Evolutionary conservation across 2,888 invertebrate genomes (phyloP).

Genomic region (Lithophane socia): DNA sequence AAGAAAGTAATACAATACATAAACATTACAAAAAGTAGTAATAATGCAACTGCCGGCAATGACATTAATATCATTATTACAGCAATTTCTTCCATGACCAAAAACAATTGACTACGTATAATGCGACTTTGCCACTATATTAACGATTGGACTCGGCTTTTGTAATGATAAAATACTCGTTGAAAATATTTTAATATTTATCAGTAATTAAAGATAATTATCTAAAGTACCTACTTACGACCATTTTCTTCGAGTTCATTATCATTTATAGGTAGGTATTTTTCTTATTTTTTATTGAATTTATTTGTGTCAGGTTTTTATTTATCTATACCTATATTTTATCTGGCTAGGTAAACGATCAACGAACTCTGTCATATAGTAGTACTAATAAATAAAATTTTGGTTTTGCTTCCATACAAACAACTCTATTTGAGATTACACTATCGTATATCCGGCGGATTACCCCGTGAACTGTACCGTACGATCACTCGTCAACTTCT

Average conservation of each 20-base stretch:
- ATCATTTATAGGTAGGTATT: not conserved
- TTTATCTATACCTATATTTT: not conserved
- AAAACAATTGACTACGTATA: not conserved
- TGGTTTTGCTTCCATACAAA: not conserved
- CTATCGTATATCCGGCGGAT: not conserved
- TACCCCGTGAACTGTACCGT: not conserved
- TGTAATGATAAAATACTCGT: slow-evolving; percentile 27
- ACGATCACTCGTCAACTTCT: too few relatives aligned
- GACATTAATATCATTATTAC: slow-evolving; percentile 54
- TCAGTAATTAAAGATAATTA: slow-evolving; percentile 35
- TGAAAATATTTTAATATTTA: slow-evolving; percentile 36
- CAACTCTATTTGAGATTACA: not conserved
- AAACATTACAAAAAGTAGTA: slow-evolving; percentile 44
- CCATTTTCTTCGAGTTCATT: not conserved
- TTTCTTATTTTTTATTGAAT: not conserved
- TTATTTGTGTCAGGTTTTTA: slow-evolving; percentile 2
- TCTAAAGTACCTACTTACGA: not conserved
- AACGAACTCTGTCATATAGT: not conserved
- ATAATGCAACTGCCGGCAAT: slow-evolving; percentile 56
- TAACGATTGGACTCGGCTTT: slow-evolving; percentile 11
- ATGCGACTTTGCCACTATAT: not conserved
- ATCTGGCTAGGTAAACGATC: not conserved
- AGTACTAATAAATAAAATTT: not conserved
- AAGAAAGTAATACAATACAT: slow-evolving; percentile 33
- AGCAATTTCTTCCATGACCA: slow-evolving; percentile 45